These are phyloP conservation scores for Leuctra nigra DNA, from an alignment of 2,888 invertebrate species.

Conservation along the genomic window DNA sequence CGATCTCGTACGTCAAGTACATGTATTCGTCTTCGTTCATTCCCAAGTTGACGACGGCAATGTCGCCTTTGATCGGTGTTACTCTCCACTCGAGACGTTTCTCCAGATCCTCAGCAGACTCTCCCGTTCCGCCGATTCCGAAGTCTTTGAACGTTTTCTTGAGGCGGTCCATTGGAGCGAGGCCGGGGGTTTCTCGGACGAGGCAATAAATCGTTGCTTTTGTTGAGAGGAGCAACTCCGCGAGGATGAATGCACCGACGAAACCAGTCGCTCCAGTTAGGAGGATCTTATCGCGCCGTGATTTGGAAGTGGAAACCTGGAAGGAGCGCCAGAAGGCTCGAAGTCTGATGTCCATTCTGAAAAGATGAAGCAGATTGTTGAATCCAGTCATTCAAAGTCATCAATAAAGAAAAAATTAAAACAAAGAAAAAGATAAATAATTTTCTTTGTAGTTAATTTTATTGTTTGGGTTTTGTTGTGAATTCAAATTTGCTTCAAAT, in stretches of 20 bases:
- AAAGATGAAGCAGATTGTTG: not conserved
- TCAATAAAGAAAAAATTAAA: too few species aligned
- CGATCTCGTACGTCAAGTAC: conserved; percentile 30
- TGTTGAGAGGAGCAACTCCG: conserved; percentile 30
- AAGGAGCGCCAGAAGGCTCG: conserved; percentile 32
- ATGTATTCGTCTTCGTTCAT: conserved; percentile 30
- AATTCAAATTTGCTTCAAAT: too few species aligned
- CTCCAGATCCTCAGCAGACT: conserved; percentile 16
- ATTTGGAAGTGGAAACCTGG: conserved; percentile 28
- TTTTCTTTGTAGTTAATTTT: too few species aligned
- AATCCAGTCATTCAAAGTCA: too few species aligned
- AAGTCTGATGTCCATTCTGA: conserved; percentile 28
- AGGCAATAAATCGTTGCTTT: conserved; percentile 31
- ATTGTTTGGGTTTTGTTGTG: too few species aligned
- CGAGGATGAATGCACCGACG: conserved; percentile 32
- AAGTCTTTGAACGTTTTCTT: conserved; percentile 22
- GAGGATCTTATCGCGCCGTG: conserved; percentile 30
- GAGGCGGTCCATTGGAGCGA: conserved; percentile 28
- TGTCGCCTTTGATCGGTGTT: conserved; percentile 31
- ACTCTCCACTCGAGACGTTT: conserved; percentile 25
- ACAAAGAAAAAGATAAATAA: too few species aligned
- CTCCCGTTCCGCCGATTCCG: conserved; percentile 17
- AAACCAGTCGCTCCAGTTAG: conserved; percentile 33
- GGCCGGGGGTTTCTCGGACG: conserved; percentile 29
- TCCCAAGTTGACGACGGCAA: conserved; percentile 31